Base-by-base conservation (phyloP, 2,888 invertebrate species). In the Protodeltote pygarga region DNA sequence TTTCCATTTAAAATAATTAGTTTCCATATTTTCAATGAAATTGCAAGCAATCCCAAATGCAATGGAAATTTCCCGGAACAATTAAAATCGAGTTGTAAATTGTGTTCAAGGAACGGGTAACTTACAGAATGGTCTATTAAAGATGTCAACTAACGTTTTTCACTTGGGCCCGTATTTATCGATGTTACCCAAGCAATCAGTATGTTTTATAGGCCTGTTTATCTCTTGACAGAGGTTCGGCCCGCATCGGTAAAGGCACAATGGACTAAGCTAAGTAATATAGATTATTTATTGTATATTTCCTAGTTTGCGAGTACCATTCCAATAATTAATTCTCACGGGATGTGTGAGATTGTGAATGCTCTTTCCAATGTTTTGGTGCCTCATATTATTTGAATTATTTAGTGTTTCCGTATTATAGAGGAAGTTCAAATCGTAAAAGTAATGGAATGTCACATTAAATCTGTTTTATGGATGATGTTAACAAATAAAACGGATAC, bases 221-320 rank as follows among this genome's bases (percentile, higher is more conserved):
- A 65, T 73, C 67, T 67, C 59, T 55, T 39, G 41, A 41, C 46
- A 35, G 70, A 49, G 65, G 74, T 69, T 71, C 53, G 39, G 59
- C 62, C 64, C 67, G 53, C 58, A 68, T 62, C 65, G 54, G 65
- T 65, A 65, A 66, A 61, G 62, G 60, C 54, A 59, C 61, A 68
- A 65, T 63, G 46, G 51, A 14, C 49, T 49, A 20, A 21, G 46
- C 58, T 71, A 65, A 78, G 78, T 80, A 82, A 78, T 80, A 73
- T 74, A 63, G 64, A 73, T 78, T 81, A 83, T 85, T 83, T 85
- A 82, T 82, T 73, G 65, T 70, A 61, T 73, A 75, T 81, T 69
- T 59, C 50, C 54, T 51, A 11, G 48, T 38, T 55, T 69, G 76
- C 72, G 73, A 74, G 74, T 73, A 71, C 68, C 61, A 73, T 81